Evolutionary conservation across 1,140 invertebrate species (phyloP), one percentile per base, ranked within the genome.

Genomic region (Phocides pigmalion): DNA sequence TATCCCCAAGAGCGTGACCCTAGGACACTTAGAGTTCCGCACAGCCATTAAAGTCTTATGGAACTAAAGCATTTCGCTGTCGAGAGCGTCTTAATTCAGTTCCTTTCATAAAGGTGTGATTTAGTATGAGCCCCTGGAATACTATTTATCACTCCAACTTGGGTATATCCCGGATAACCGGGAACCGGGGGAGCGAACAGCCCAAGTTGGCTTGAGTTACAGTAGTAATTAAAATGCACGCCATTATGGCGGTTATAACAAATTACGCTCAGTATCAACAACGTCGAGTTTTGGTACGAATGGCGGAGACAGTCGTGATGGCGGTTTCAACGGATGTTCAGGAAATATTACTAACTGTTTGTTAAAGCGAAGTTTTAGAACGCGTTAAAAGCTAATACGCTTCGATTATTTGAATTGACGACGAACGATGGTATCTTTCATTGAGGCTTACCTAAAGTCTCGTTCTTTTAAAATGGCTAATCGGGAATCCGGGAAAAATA

Each of bases 171-270:
- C 64, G 74, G 65, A 71, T 65, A 63, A 51, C 19, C 62, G 59
- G 63, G 17, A 54, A 63, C 58, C 64, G 65, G 66, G 46, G 44
- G 50, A 68, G 28, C 35, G 63, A 73, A 70, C 56, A 67, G 68
- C 63, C 64, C 64, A 67, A 75, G 70, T 77, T 70, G 68, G 67
- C 64, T 67, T 70, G 68, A 78, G 61, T 74, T 75, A 75, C 70
- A 49, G 70, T 68, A 47, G 53, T 66, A 77, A 77, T 80, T 78
- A 80, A 80, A 80, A 78, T 78, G 68, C 78, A 72, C 54, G 65
- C 64, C 58, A 67, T 67, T 74, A 64, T 66, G 61, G 50, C 66
- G 62, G 50, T 28, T 11, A 15, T 56, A 53, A 66, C 62, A 61
- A 71, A 70, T 62, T 66, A 58, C 47, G 49, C 61, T 66, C 53